These are phyloP conservation scores for Triops cancriformis DNA, from an alignment of 1,140 invertebrate species.

Conservation along the genomic window DNA sequence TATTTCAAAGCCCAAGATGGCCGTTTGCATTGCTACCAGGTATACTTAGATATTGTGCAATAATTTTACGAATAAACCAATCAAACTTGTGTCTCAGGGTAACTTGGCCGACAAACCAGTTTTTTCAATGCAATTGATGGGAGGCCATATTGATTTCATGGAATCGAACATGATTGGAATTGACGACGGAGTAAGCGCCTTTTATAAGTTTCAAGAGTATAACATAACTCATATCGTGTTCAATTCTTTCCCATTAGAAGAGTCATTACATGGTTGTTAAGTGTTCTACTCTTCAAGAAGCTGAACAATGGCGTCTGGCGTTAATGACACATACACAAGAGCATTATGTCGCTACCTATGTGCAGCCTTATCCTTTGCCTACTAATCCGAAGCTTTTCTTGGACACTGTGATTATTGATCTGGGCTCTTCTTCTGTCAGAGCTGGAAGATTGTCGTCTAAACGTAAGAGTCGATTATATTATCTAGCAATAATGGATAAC, in stretches of 20 bases:
- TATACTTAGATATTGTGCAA: slow-evolving; percentile 31
- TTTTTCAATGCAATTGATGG: slow-evolving; percentile 45
- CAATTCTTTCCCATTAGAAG: slow-evolving; percentile 40
- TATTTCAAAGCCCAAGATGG: slow-evolving; percentile 47
- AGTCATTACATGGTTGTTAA: slow-evolving; percentile 48
- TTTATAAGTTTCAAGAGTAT: slow-evolving; percentile 17
- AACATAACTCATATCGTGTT: background rate
- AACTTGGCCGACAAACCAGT: slow-evolving; percentile 42
- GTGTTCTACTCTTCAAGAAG: slow-evolving; percentile 42
- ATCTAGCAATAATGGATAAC: background rate
- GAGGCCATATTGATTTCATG: slow-evolving; percentile 45
- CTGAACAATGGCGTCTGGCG: slow-evolving; percentile 45
- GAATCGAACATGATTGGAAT: slow-evolving; percentile 47
- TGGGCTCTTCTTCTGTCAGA: slow-evolving; percentile 50
- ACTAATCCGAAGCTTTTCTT: slow-evolving; percentile 37
- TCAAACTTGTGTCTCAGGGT: slow-evolving; percentile 37
- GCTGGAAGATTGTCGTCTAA: slow-evolving; percentile 50
- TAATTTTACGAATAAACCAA: background rate
- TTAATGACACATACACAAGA: slow-evolving; percentile 47
- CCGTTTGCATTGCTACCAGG: slow-evolving; percentile 46
- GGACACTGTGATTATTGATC: slow-evolving; percentile 46
- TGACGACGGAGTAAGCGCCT: slow-evolving; percentile 48
- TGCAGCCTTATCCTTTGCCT: slow-evolving; percentile 42
- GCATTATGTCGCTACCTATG: slow-evolving; percentile 43
- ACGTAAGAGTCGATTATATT: slow-evolving; percentile 36